phyloP scores from a whole-genome alignment of 35 echinoderm and acorn worm species.

The Stichopus chloronotus region DNA sequence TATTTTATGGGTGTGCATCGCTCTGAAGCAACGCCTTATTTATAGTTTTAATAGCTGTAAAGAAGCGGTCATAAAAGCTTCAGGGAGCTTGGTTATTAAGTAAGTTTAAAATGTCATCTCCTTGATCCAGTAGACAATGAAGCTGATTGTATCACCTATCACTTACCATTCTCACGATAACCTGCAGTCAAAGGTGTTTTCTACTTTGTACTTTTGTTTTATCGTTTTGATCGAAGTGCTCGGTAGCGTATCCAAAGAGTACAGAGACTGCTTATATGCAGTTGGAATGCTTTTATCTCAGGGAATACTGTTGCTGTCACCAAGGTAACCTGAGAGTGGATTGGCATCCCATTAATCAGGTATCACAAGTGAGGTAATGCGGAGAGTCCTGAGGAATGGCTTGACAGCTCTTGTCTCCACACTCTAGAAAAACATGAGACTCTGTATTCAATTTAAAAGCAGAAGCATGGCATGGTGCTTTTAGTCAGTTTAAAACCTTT shows the following conservation, averaged over 20 bases:
- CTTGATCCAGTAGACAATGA: too few relatives aligned
- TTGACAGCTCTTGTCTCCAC: neutral
- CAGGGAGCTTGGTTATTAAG: too few relatives aligned
- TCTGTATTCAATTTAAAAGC: neutral
- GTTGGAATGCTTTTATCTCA: neutral
- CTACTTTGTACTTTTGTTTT: neutral
- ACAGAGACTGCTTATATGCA: neutral
- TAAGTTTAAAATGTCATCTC: too few relatives aligned
- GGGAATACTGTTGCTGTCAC: neutral
- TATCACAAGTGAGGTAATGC: neutral
- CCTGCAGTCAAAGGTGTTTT: neutral
- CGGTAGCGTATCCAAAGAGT: neutral
- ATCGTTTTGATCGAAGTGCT: neutral
- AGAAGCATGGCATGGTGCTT: too few relatives aligned
- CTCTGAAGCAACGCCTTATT: too few relatives aligned
- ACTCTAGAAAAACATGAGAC: neutral
- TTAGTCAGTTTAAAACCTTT: too few relatives aligned
- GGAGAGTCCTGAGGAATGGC: neutral
- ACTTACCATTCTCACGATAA: too few relatives aligned
- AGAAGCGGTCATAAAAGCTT: too few relatives aligned
- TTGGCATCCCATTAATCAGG: neutral
- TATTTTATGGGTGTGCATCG: too few relatives aligned
- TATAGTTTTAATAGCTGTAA: too few relatives aligned
- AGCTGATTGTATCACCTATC: too few relatives aligned
- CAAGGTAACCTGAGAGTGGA: neutral